These are phyloP conservation scores for Limnephilus marmoratus DNA, from an alignment of 2,888 invertebrate species.

Conservation along the genomic window DNA sequence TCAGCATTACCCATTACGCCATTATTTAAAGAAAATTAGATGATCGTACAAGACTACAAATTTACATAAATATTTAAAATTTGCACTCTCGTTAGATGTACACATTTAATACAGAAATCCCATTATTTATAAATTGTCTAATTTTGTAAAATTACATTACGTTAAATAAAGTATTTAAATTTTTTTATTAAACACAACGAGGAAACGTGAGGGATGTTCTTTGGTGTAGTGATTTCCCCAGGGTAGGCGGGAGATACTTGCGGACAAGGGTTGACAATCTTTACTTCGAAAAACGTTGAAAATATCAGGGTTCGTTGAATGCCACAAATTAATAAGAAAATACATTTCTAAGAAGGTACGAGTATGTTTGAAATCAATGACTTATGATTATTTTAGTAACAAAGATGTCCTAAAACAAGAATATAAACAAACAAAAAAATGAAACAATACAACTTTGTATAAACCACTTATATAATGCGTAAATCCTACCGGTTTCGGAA, in stretches of 20 bases:
- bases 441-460: too few relatives aligned
- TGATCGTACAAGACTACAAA: too few relatives aligned
- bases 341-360: not conserved
- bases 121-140: not conserved
- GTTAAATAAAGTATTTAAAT: constrained; percentile 55
- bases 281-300: not conserved
- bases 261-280: constrained; percentile 40
- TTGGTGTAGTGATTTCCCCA: constrained; percentile 59
- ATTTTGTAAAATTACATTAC: not conserved
- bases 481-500: too few relatives aligned
- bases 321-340: not conserved
- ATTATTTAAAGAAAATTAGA: too few relatives aligned
- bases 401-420: not conserved
- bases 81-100: not conserved
- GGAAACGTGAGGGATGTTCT: constrained; percentile 56
- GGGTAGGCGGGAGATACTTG: constrained; percentile 51
- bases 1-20: too few relatives aligned
- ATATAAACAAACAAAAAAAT: too few relatives aligned
- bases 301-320: not conserved
- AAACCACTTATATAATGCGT: too few relatives aligned
- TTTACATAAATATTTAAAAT: too few relatives aligned
- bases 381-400: not conserved
- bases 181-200: constrained; percentile 60
- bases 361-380: not conserved
- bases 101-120: not conserved